These are phyloP conservation scores for Hirtodrosophila confusa DNA, from an alignment of 2,888 invertebrate species.

Conservation along the genomic window DNA sequence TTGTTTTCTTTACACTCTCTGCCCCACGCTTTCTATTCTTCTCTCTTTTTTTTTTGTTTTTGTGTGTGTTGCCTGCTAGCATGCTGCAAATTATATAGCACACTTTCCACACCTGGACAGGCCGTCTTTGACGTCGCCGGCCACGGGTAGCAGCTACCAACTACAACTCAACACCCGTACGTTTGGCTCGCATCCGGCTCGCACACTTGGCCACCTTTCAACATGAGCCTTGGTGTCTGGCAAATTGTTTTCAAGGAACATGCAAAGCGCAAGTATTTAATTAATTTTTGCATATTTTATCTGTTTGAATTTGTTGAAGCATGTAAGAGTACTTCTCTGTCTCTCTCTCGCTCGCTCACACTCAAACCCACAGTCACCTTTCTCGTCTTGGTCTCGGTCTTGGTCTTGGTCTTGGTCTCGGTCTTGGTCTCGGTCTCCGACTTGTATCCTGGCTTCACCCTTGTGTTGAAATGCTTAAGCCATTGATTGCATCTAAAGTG, in stretches of 20 bases:
- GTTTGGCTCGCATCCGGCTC: slow-evolving; percentile 57
- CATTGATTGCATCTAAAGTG: slow-evolving; percentile 78
- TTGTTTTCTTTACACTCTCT: slow-evolving; percentile 48
- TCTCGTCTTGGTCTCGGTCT: slow-evolving; percentile 8
- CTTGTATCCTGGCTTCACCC: slow-evolving; percentile 63
- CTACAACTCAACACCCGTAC: slow-evolving; percentile 70
- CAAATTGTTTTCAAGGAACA: slow-evolving; percentile 81
- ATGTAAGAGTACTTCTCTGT: slow-evolving; percentile 60
- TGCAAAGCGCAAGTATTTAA: slow-evolving; percentile 81
- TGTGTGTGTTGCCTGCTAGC: slow-evolving; percentile 62
- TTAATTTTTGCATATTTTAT: slow-evolving; percentile 81
- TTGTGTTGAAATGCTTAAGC: slow-evolving; percentile 79
- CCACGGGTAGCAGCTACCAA: slow-evolving; percentile 41
- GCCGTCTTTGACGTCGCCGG: slow-evolving; percentile 70
- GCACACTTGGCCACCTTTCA: slow-evolving; percentile 74
- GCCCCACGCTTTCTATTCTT: slow-evolving; percentile 62
- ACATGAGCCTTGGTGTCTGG: slow-evolving; percentile 82
- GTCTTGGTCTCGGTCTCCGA: slow-evolving; percentile 20
- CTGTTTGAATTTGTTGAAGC: slow-evolving; percentile 81
- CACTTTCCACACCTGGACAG: slow-evolving; percentile 80
- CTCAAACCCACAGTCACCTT: slow-evolving; percentile 4
- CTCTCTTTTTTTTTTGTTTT: slow-evolving; percentile 12
- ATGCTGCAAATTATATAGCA: slow-evolving; percentile 79
- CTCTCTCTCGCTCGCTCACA: background rate
- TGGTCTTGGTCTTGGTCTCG: slow-evolving; percentile 6